Evolutionary conservation across 2,797 vertebrate genomes (phyloP).

Genomic region (Podarcis siculus): DNA sequence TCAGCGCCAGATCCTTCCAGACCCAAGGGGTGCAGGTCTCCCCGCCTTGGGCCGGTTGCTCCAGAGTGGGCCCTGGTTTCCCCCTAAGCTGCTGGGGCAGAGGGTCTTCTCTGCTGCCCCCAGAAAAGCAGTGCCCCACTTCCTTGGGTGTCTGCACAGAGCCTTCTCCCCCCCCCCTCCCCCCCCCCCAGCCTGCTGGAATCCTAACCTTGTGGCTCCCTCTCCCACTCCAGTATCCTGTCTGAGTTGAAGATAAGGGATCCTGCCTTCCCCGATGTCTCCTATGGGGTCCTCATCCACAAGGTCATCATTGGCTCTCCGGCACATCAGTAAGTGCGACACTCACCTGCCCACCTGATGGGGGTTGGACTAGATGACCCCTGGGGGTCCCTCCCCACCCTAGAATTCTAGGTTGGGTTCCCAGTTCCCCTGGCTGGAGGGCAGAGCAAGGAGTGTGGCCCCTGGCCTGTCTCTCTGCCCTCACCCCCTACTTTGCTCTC

Average conservation of each 20-base stretch:
- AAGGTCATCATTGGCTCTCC: constrained; percentile 91
- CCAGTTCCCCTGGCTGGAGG: neutral
- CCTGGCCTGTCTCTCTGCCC: neutral
- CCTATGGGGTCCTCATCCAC: constrained; percentile 91
- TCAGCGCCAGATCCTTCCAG: neutral
- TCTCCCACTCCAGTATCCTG: constrained; percentile 83
- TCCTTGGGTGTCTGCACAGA: neutral
- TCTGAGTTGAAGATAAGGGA: constrained; percentile 89
- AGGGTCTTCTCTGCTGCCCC: neutral
- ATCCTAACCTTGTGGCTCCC: neutral
- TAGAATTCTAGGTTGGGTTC: neutral
- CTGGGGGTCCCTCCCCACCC: too few species aligned
- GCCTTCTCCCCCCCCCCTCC: neutral
- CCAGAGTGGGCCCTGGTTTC: neutral
- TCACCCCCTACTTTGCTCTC: neutral
- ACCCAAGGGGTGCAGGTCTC: neutral
- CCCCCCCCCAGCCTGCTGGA: neutral
- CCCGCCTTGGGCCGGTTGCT: too few species aligned
- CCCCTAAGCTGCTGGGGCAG: neutral
- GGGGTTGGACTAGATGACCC: too few species aligned
- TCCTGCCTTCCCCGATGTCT: constrained; percentile 87
- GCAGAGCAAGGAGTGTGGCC: neutral
- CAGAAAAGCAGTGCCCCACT: neutral
- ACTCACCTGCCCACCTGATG: too few species aligned
- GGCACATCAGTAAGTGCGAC: constrained; percentile 83